A percentile compares a stretch with the other conserved stretches of the same genome.
Evolutionary conservation across 2,888 invertebrate genomes (phyloP).

Genomic region (Psylliodes chrysocephalus): DNA sequence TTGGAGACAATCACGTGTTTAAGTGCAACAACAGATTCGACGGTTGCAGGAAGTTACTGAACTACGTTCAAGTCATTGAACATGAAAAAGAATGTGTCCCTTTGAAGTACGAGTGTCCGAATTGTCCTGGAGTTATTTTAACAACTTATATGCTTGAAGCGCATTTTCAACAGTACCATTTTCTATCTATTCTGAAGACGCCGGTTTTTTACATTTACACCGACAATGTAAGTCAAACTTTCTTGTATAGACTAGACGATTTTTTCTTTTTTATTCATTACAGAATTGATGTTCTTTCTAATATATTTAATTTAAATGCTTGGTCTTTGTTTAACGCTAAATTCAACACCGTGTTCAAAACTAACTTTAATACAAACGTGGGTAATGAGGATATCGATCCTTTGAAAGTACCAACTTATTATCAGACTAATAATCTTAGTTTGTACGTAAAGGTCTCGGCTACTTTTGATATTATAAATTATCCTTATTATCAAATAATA

Average conservation of each 20-base stretch:
- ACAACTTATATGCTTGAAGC: conserved; percentile 6
- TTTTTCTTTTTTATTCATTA: not conserved
- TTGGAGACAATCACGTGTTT: conserved; percentile 23
- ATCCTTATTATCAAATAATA: not conserved
- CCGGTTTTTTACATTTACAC: not conserved
- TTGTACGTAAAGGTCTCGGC: not conserved
- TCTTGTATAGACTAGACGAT: not conserved
- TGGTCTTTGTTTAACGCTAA: no score
- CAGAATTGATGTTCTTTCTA: not conserved
- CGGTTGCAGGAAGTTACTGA: conserved; percentile 28
- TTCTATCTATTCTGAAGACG: not conserved
- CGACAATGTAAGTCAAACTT: not conserved
- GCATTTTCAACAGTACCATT: conserved; percentile 11
- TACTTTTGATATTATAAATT: not conserved
- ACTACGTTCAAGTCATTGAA: conserved; percentile 18
- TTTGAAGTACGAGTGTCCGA: conserved; percentile 22
- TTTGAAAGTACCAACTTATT: not conserved
- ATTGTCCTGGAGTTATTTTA: conserved; percentile 1
- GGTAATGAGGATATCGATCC: not conserved
- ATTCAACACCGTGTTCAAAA: no score
- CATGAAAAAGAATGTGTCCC: conserved; percentile 28
- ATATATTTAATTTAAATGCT: no score
- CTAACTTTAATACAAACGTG: no score
- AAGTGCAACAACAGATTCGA: conserved; percentile 36
- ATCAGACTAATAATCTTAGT: not conserved